phyloP scores from a whole-genome alignment of 2,797 vertebrate species.

The Alfaro cultratus region DNA sequence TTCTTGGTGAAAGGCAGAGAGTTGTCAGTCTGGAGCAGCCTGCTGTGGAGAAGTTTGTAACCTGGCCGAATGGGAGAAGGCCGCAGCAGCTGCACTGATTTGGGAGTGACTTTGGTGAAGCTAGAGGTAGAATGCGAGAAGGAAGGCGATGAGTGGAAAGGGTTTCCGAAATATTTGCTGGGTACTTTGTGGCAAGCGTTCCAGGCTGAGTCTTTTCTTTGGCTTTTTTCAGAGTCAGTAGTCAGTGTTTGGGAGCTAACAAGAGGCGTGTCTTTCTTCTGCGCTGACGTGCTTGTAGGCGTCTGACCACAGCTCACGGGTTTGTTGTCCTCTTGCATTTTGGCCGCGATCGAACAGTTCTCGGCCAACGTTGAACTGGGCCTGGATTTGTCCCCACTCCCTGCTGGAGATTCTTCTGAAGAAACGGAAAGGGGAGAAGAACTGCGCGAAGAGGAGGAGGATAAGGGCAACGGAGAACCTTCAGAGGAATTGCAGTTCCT shows the following conservation, averaged over 20 bases:
- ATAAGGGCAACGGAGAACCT: slow-evolving; percentile 65
- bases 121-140: slow-evolving; percentile 71
- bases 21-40: slow-evolving; percentile 63
- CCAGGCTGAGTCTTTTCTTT: slow-evolving; percentile 63
- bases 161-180: slow-evolving; percentile 39
- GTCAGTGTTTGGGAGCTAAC: slow-evolving; percentile 17
- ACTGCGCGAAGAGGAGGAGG: slow-evolving; percentile 77
- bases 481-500: slow-evolving; percentile 72
- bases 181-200: slow-evolving; percentile 49
- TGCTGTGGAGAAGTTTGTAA: slow-evolving; percentile 53
- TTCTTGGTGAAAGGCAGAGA: slow-evolving; percentile 66
- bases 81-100: slow-evolving; percentile 65
- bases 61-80: slow-evolving; percentile 66
- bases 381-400: slow-evolving; percentile 55
- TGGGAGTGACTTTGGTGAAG: slow-evolving; percentile 79
- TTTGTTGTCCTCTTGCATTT: slow-evolving; percentile 55
- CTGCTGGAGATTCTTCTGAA: slow-evolving; percentile 73
- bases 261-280: slow-evolving; percentile 51
- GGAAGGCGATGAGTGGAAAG: slow-evolving; percentile 22
- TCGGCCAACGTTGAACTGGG: slow-evolving; percentile 31
- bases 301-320: slow-evolving; percentile 49
- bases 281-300: slow-evolving; percentile 51
- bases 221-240: slow-evolving; percentile 44
- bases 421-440: slow-evolving; percentile 75
- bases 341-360: slow-evolving; percentile 33